Conservation (phyloP, 2,797 vertebrate genomes). For the Cygnus olor region DNA sequence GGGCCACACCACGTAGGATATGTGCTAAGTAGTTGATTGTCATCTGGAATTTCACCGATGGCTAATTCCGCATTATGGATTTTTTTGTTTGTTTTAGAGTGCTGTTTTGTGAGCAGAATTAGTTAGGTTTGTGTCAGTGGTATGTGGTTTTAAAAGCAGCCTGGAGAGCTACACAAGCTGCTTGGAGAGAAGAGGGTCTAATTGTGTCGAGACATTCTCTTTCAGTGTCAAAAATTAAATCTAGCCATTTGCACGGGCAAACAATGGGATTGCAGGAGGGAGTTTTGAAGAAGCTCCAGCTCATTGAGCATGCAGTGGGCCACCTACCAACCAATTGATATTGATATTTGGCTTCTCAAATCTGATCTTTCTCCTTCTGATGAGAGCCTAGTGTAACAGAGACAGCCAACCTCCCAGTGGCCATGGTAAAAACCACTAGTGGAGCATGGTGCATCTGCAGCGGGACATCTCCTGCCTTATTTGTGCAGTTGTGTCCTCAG, state of each 20-base stretch:
- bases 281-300: not conserved
- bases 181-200: not conserved
- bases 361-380: not conserved
- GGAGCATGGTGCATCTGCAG: accelerated
- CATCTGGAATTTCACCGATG: not conserved
- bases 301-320: not conserved
- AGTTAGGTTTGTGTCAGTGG: not conserved
- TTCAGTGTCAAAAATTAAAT: not conserved
- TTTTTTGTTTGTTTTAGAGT: not conserved
- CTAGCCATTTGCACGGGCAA: not conserved
- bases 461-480: accelerated
- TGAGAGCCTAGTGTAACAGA: not conserved
- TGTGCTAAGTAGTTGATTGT: not conserved
- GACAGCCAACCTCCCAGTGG: not conserved
- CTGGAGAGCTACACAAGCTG: not conserved
- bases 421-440: accelerated
- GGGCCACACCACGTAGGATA: accelerated
- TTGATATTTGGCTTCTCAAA: not conserved
- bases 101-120: not conserved
- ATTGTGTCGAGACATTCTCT: not conserved
- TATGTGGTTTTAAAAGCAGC: not conserved
- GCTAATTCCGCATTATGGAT: not conserved
- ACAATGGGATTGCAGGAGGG: not conserved
- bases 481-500: not conserved
- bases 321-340: not conserved